phyloP scores from a whole-genome alignment of 1,140 invertebrate genomes.

The Cotesia vestalis region DNA sequence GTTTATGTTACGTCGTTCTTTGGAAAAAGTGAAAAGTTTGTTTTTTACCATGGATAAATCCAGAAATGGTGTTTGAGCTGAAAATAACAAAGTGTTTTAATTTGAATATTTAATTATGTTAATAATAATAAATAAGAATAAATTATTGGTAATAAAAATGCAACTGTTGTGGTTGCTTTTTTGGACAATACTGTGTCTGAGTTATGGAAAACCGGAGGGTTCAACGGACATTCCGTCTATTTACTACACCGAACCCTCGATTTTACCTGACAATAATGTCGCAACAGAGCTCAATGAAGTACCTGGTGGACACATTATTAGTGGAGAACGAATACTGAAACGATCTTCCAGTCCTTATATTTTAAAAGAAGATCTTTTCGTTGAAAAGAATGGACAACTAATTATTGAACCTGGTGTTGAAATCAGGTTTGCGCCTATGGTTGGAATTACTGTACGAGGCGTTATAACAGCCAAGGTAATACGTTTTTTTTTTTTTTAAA shows the following conservation, averaged over 20 bases:
- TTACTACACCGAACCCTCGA: conserved; percentile 59
- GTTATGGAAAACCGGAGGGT: conserved; percentile 33
- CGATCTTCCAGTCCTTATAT: conserved; percentile 77
- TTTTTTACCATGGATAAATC: no score
- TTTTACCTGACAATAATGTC: conserved; percentile 27
- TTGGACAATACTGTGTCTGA: conserved; percentile 17
- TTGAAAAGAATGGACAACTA: conserved; percentile 78
- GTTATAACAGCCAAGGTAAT: conserved; percentile 85
- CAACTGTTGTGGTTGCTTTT: conserved; percentile 27
- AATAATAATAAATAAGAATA: no score
- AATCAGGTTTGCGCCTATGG: conserved; percentile 85
- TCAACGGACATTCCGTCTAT: conserved; percentile 53
- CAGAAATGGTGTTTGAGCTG: no score
- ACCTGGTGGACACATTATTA: conserved; percentile 70
- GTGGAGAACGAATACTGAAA: conserved; percentile 64
- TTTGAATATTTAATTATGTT: no score
- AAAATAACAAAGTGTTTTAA: no score
- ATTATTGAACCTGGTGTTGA: conserved; percentile 86
- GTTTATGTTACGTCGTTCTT: no score
- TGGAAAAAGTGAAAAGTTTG: no score
- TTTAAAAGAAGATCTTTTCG: conserved; percentile 80
- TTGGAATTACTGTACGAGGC: conserved; percentile 90
- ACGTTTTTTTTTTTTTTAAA: conserved; percentile 16
- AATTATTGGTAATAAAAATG: conserved; percentile 18
- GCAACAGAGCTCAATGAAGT: conserved; percentile 66